Evolutionary conservation across 2,888 invertebrate genomes (phyloP).

Genomic region (Uropetala carovei): DNA sequence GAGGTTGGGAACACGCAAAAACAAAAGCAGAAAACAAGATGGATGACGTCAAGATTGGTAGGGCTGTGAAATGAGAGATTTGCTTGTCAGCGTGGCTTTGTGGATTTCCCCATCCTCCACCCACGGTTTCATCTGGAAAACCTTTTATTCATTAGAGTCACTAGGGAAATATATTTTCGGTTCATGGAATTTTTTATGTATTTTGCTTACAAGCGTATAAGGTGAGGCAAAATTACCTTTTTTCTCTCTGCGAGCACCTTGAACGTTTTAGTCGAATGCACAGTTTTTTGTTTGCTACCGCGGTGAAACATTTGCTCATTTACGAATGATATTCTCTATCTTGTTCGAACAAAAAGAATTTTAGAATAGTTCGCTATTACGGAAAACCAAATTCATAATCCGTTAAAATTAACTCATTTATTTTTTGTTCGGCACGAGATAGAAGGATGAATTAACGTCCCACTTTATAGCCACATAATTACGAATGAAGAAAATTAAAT

Average conservation of each 20-base stretch:
- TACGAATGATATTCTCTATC: no score
- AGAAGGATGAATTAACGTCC: no score
- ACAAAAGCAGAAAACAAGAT: constrained; percentile 36
- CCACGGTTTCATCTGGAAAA: constrained; percentile 36
- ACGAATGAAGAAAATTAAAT: no score
- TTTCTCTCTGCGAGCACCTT: not conserved
- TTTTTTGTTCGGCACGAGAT: no score
- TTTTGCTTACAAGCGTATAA: not conserved
- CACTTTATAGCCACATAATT: no score
- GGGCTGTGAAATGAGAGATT: constrained; percentile 10
- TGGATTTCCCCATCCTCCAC: not conserved
- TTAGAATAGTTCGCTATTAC: no score
- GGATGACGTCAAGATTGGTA: constrained; percentile 58
- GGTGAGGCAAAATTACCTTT: not conserved
- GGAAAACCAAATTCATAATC: no score
- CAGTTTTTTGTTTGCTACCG: not conserved
- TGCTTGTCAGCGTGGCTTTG: not conserved
- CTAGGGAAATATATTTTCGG: constrained; percentile 47
- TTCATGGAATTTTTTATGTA: not conserved
- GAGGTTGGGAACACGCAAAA: constrained; percentile 3
- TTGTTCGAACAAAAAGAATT: no score
- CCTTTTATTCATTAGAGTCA: constrained; percentile 60
- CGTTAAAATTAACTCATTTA: no score
- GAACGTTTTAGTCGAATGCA: not conserved
- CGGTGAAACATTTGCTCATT: no score